Base-by-base conservation (phyloP, 2,888 invertebrate genomes). In the Zygaena filipendulae region DNA sequence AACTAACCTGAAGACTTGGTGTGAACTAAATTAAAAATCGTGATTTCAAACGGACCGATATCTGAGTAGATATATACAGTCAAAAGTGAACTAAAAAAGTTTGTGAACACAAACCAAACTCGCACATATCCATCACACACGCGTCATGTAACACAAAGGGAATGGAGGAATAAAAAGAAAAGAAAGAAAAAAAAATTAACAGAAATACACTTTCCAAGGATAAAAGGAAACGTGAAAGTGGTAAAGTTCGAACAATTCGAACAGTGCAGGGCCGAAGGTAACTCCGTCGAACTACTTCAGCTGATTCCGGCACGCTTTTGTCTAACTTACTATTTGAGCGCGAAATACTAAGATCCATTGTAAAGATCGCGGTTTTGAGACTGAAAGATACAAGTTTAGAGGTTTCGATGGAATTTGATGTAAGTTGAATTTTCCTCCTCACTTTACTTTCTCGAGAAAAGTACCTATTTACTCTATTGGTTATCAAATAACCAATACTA, bases 201-300 rank as follows among this genome's bases (percentile, higher is more conserved):
- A 59, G 54, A 54, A 53, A 57, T 61, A 71, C 67, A 68, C 63
- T 68, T 62, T 62, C 54, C 38, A 56, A 60, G 64, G 58, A 72
- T 70, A 72, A 74, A 72, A 66, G 64, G 68, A 61, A 72, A 62
- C 62, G 63, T 35, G 63, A 66, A 69, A 72, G 64, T 69, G 62
- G 70, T 47, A 71, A 75, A 77, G 57, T 75, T 74, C 58, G 53
- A 57, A 70, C 71, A 58, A 64, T 68, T 59, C 59, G 51, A 67
- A 60, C 54, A 52, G 54, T 52, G 52, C 50, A 48, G 59, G 62
- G 62, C 62, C 62, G 47, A 63, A 61, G 64, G 64, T 63, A 57
- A 43, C 59, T 53, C 59, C 57, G 55, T 56, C 49, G 49, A 66
- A 69, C 69, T 70, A 67, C 67, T 64, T 60, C n/a, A n/a, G n/a